These are phyloP conservation scores for Diaphora mendica DNA, from an alignment of 2,888 invertebrate species.

Conservation along the genomic window DNA sequence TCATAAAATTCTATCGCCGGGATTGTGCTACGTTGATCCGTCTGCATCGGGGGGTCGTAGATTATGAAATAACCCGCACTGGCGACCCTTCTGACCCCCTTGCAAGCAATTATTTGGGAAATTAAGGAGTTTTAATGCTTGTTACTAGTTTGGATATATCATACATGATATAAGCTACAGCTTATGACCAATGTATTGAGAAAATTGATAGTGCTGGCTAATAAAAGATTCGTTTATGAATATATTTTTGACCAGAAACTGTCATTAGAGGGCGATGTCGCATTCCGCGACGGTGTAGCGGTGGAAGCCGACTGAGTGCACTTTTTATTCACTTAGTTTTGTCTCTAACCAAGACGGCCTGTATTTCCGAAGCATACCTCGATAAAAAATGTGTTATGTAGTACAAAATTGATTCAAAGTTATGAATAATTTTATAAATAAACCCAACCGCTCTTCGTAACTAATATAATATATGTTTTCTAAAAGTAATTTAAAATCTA, in stretches of 20 bases:
- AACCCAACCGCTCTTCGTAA: neutral
- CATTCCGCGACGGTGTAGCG: no score
- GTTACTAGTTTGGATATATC: slow-evolving; percentile 24
- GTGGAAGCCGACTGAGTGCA: no score
- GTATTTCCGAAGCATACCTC: no score
- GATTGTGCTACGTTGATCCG: slow-evolving; percentile 80
- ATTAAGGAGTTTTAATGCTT: slow-evolving; percentile 47
- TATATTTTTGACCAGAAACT: no score
- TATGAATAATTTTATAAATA: neutral
- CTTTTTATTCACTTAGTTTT: no score
- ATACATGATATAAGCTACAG: no score
- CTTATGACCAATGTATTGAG: slow-evolving; percentile 12
- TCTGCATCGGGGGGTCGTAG: slow-evolving; percentile 60
- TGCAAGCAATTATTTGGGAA: slow-evolving; percentile 51
- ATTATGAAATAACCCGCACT: slow-evolving; percentile 50
- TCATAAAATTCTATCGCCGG: slow-evolving; percentile 84
- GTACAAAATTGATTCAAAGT: neutral
- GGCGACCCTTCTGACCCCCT: slow-evolving; percentile 29
- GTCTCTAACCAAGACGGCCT: no score
- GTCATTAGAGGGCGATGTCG: no score
- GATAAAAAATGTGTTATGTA: neutral
- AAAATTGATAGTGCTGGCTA: neutral
- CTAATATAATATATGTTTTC: neutral
- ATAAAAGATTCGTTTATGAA: neutral
- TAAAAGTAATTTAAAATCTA: slow-evolving; percentile 24